Conservation (phyloP, 2,888 invertebrate genomes). For the Phortica okadai region DNA sequence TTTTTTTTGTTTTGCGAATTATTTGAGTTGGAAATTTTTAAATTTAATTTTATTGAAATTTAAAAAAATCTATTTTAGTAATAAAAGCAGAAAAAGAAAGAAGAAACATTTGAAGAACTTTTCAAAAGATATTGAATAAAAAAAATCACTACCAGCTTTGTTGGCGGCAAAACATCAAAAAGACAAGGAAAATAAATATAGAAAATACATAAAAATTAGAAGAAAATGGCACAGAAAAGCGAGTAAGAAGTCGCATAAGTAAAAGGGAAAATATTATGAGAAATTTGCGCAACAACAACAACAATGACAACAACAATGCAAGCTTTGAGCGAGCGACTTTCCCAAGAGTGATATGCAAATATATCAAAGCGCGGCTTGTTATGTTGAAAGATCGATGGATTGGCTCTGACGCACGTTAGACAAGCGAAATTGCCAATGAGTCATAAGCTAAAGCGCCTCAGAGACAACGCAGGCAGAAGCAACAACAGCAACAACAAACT, state of each 20-base stretch:
- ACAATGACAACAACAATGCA: slow-evolving; percentile 2
- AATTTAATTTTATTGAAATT: slow-evolving; percentile 5
- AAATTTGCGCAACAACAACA: slow-evolving; percentile 25
- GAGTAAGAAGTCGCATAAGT: neutral
- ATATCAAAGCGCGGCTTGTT: slow-evolving; percentile 63
- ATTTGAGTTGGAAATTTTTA: neutral
- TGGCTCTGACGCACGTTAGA: slow-evolving; percentile 44
- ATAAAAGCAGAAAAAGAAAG: slow-evolving; percentile 40
- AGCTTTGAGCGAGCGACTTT: slow-evolving; percentile 50
- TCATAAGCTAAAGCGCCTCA: slow-evolving; percentile 47
- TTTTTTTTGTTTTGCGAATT: slow-evolving; percentile 16
- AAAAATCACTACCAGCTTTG: slow-evolving; percentile 52
- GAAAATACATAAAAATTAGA: slow-evolving; percentile 54
- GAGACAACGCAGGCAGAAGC: neutral
- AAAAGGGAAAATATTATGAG: slow-evolving; percentile 41
- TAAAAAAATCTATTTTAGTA: slow-evolving; percentile 50
- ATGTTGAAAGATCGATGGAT: slow-evolving; percentile 67
- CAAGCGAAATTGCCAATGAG: slow-evolving; percentile 61
- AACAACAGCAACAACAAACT: neutral
- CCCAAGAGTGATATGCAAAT: slow-evolving; percentile 65
- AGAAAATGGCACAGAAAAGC: slow-evolving; percentile 50
- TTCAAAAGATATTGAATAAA: neutral
- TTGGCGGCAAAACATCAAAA: slow-evolving; percentile 63
- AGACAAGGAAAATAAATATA: slow-evolving; percentile 59
- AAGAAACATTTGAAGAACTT: neutral